These are phyloP conservation scores for Mesorhabditis sp. DNA, from an alignment of 2,888 invertebrate species.

Conservation along the genomic window DNA sequence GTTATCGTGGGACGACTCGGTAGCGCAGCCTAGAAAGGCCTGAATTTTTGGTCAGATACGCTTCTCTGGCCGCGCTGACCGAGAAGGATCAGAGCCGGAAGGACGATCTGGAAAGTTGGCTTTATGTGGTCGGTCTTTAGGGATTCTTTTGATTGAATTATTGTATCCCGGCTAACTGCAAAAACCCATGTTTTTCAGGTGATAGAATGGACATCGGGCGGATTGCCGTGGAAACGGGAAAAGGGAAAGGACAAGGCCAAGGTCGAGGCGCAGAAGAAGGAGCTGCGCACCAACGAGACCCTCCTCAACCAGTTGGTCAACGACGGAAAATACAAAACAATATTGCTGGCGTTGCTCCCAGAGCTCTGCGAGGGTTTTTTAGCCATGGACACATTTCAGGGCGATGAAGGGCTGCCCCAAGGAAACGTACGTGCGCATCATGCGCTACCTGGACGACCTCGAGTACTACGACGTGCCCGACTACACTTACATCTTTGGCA, in stretches of 20 bases:
- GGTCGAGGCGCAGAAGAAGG: conserved; percentile 37
- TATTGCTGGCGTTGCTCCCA: no score
- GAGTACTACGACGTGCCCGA: conserved; percentile 42
- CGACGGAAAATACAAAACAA: conserved; percentile 35
- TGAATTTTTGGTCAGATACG: conserved; percentile 24
- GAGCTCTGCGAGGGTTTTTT: no score
- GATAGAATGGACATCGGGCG: conserved; percentile 47
- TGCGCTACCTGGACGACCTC: conserved; percentile 39
- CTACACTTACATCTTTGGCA: conserved; percentile 41
- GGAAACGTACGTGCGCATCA: conserved; percentile 17
- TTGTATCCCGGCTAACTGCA: no score
- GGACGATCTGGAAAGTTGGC: conserved; percentile 51
- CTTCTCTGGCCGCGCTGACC: conserved; percentile 36
- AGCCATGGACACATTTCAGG: conserved; percentile 6
- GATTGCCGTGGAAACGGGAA: conserved; percentile 42
- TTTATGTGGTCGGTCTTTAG: conserved; percentile 36
- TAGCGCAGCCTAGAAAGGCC: not conserved
- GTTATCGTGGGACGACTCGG: conserved; percentile 48
- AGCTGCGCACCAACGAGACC: conserved; percentile 20
- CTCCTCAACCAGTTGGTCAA: conserved; percentile 27
- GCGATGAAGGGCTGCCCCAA: conserved; percentile 16
- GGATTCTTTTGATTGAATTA: conserved; percentile 12
- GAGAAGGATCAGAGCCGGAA: conserved; percentile 41
- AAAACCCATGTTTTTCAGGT: conserved; percentile 7
- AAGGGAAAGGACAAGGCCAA: conserved; percentile 32